Evolutionary conservation across 2,888 invertebrate species (phyloP).

Genomic region (Campaea margaritaria): DNA sequence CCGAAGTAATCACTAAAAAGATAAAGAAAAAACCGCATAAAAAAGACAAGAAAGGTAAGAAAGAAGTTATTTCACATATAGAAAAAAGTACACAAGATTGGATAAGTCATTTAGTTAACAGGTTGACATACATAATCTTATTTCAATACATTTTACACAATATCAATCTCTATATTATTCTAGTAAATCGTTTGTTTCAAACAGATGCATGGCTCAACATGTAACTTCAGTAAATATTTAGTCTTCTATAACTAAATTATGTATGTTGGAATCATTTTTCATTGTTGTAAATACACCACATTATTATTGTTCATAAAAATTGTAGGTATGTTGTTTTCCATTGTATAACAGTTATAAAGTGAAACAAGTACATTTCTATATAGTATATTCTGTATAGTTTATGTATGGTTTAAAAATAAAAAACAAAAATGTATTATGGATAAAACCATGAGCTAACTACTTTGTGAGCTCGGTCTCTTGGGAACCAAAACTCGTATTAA

Average conservation of each 20-base stretch:
- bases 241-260: no score
- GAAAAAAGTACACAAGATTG: not conserved
- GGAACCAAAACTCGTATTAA: not conserved
- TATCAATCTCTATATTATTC: slow-evolving; percentile 32
- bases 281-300: no score
- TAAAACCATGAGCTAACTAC: no score
- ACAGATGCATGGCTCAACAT: slow-evolving; percentile 69
- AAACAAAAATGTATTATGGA: no score
- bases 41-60: slow-evolving; percentile 56
- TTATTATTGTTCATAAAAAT: no score
- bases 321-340: no score
- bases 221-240: not conserved
- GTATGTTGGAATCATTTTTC: no score
- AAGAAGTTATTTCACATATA: slow-evolving; percentile 23
- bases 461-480: not conserved
- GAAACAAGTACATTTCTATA: no score
- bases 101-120: not conserved
- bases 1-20: slow-evolving; percentile 49
- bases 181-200: slow-evolving; percentile 35
- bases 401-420: no score
- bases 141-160: no score
- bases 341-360: no score
- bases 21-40: slow-evolving; percentile 45
- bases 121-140: not conserved
- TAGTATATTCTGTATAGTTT: no score